Percentiles rank a stretch among this genome's conserved stretches.
These are phyloP conservation scores for Alosa sapidissima DNA, from an alignment of 2,797 vertebrate species.

Conservation along the genomic window DNA sequence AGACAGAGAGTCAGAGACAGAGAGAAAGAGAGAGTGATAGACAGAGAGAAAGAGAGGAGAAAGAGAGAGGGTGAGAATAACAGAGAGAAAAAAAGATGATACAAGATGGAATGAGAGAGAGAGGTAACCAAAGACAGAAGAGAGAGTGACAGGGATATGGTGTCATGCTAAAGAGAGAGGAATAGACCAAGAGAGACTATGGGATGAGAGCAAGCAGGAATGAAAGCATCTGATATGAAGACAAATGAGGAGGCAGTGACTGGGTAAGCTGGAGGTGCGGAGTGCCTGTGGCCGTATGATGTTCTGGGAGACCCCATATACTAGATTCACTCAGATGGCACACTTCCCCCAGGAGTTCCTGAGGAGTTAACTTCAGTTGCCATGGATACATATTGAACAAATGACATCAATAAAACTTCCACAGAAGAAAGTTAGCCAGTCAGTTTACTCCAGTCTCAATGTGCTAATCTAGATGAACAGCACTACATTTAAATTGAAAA, in stretches of 20 bases:
- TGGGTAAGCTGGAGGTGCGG: not conserved
- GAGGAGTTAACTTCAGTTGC: conserved; percentile 11
- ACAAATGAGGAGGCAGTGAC: not conserved
- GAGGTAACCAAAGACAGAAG: not conserved
- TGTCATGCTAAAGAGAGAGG: not conserved
- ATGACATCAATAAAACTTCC: not conserved
- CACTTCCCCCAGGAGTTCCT: not conserved
- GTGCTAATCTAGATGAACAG: not conserved
- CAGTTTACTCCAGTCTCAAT: not conserved
- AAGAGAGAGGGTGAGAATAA: not conserved
- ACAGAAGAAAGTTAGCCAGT: not conserved
- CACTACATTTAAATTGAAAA: not conserved
- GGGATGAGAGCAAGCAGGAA: not conserved
- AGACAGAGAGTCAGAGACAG: conserved; percentile 11
- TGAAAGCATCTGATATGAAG: not conserved
- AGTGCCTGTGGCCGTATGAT: not conserved
- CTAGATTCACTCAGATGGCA: not conserved
- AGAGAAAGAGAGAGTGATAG: conserved; percentile 1
- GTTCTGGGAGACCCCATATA: not conserved
- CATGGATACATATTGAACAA: not conserved
- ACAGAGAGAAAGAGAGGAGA: not conserved
- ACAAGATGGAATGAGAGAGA: not conserved
- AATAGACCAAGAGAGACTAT: not conserved
- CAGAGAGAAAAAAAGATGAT: not conserved
- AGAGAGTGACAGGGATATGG: not conserved